Percentiles rank a stretch among this genome's conserved stretches.
These are phyloP conservation scores for Ricordea florida DNA, from an alignment of 92 coral and sea anemone genomes.

Conservation along the genomic window DNA sequence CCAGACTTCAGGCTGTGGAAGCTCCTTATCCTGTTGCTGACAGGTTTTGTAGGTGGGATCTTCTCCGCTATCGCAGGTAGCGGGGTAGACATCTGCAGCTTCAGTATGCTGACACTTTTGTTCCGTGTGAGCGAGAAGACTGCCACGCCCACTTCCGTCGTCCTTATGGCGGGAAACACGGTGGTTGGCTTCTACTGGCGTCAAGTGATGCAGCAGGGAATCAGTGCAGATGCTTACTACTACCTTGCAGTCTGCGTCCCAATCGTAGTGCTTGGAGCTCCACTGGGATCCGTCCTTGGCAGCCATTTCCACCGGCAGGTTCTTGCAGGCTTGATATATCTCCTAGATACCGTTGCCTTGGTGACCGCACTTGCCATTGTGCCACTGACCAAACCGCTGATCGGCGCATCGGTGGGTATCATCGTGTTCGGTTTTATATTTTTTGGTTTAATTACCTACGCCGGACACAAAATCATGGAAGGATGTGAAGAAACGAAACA, in stretches of 20 bases:
- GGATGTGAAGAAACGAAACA: conserved; percentile 26
- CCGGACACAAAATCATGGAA: conserved; percentile 70
- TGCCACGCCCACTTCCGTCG: conserved; percentile 91
- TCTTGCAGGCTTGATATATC: conserved; percentile 65
- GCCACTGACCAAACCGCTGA: conserved; percentile 51
- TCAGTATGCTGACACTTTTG: conserved; percentile 86
- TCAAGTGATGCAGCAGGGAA: conserved; percentile 68
- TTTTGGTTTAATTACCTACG: conserved; percentile 61
- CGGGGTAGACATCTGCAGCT: conserved; percentile 89
- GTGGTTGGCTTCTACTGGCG: conserved; percentile 90
- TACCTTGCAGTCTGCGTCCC: conserved; percentile 85
- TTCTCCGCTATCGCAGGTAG: conserved; percentile 85
- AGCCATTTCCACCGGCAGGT: conserved; percentile 82
- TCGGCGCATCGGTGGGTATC: conserved; percentile 68
- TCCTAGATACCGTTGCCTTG: conserved; percentile 75
- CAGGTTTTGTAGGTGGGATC: conserved; percentile 81
- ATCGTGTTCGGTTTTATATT: conserved; percentile 71
- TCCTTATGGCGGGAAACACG: conserved; percentile 87
- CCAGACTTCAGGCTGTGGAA: conserved; percentile 87
- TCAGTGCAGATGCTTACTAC: conserved; percentile 62
- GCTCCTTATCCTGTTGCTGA: conserved; percentile 47
- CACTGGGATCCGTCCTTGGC: conserved; percentile 78
- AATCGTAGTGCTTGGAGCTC: conserved; percentile 84
- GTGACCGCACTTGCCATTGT: conserved; percentile 71
- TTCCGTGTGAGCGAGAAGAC: conserved; percentile 91